A percentile compares a stretch with the other conserved stretches of the same genome.
phyloP scores from a whole-genome alignment of 2,888 invertebrate species.

The Stomorhina lunata region DNA sequence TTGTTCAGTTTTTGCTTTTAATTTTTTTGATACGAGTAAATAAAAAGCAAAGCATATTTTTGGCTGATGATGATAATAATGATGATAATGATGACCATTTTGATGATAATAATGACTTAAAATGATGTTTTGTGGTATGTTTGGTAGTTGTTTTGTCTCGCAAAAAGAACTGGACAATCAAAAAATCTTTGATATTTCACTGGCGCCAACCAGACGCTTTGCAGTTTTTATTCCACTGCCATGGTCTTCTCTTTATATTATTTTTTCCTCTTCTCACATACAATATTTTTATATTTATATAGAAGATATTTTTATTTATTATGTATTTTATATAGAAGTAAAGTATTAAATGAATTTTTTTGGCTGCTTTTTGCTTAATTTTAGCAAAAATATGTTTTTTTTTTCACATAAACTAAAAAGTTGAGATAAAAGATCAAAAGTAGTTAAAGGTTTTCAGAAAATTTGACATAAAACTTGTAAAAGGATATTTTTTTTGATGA shows the following conservation, averaged over 20 bases:
- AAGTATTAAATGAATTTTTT: constrained; percentile 43
- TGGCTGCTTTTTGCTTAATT: constrained; percentile 10
- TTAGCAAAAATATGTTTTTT: constrained; percentile 44
- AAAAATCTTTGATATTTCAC: constrained; percentile 75
- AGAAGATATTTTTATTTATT: constrained; percentile 67
- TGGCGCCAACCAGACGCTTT: constrained; percentile 77
- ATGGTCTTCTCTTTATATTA: constrained; percentile 14
- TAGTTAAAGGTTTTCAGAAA: constrained; percentile 6
- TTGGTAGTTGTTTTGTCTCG: constrained; percentile 60
- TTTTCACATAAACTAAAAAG: constrained; percentile 27
- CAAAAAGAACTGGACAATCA: constrained; percentile 66
- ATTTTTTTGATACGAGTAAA: too few relatives aligned
- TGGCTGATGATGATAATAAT: constrained; percentile 25
- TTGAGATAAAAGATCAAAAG: constrained; percentile 41
- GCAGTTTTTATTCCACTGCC: constrained; percentile 50
- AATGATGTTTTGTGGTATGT: constrained; percentile 53
- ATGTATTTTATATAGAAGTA: constrained; percentile 51
- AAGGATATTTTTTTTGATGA: too few relatives aligned
- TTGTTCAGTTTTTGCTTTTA: constrained; percentile 24
- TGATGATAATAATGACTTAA: not conserved
- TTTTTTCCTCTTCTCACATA: too few relatives aligned
- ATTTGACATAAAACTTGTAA: not conserved
- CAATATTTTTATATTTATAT: too few relatives aligned
- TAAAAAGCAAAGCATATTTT: too few relatives aligned
- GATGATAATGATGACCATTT: constrained; percentile 26